Evolutionary conservation across 2,113 vertebrate genomes (phyloP).

Genomic region (Plecturocebus donacophilus): DNA sequence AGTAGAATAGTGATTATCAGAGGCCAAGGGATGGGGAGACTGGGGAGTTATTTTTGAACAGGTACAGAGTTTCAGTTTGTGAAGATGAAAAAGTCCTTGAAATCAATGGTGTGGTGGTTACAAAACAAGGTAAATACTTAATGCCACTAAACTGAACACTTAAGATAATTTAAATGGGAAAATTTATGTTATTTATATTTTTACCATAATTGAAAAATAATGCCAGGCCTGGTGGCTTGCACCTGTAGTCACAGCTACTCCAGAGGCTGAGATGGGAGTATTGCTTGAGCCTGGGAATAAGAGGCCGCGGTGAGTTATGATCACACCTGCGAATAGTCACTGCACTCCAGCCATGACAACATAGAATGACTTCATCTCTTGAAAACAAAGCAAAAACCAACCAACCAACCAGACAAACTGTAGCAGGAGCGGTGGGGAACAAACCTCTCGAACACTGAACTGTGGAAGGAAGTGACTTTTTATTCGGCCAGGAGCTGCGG

Average conservation of each 20-base stretch:
- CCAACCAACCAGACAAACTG: too few species aligned
- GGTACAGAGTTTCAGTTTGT: slow-evolving; percentile 12
- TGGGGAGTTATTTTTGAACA: neutral
- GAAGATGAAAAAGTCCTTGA: neutral
- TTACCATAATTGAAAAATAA: neutral
- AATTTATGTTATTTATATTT: neutral
- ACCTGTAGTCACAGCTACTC: neutral
- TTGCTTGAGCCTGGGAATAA: neutral
- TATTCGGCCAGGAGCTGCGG: too few species aligned
- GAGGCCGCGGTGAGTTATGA: neutral
- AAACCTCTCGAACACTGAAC: too few species aligned
- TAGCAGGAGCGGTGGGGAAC: too few species aligned
- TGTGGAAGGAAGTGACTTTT: too few species aligned
- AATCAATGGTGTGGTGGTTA: neutral
- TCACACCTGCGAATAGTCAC: neutral
- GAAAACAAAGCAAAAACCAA: neutral
- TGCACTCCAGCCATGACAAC: neutral
- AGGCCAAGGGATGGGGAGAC: neutral
- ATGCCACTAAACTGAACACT: neutral
- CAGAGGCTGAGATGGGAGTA: neutral
- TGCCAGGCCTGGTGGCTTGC: neutral
- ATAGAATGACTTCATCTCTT: neutral
- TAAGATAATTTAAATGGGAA: neutral
- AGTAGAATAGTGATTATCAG: neutral
- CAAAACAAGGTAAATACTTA: neutral